These are phyloP conservation scores for Drosophila putrida DNA, from an alignment of 2,888 invertebrate species.

Conservation along the genomic window DNA sequence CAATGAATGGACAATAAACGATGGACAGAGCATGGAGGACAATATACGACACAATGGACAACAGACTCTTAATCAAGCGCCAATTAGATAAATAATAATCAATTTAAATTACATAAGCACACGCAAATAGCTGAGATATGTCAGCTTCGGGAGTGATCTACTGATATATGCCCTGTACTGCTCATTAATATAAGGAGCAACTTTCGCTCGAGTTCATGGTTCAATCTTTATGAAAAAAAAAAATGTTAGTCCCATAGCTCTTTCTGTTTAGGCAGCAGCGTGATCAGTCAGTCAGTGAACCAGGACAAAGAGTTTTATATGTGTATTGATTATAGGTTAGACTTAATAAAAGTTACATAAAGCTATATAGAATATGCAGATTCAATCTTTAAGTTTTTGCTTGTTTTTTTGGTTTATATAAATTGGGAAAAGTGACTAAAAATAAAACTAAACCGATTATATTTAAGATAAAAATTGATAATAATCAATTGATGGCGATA, in stretches of 20 bases:
- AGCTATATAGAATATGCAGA: not conserved
- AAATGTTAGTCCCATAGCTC: no score
- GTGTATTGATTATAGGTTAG: no score
- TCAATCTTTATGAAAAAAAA: not conserved
- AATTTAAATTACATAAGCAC: constrained; percentile 16
- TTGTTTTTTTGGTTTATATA: not conserved
- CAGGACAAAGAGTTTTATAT: no score
- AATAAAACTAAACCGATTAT: no score
- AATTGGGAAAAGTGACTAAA: not conserved
- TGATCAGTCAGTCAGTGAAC: no score
- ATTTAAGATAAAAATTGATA: no score
- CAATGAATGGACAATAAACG: constrained; percentile 9
- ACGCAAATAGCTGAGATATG: not conserved
- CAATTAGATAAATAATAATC: constrained; percentile 17
- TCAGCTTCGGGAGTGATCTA: not conserved
- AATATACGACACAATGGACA: not conserved
- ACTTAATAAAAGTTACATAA: not conserved
- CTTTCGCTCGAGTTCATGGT: no score
- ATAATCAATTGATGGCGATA: not conserved
- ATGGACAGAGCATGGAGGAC: not conserved
- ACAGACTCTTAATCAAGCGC: constrained; percentile 9
- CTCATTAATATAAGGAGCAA: no score
- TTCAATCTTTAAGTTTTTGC: not conserved
- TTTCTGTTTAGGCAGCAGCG: no score
- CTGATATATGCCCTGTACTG: not conserved